Evolutionary conservation across 2,888 invertebrate genomes (phyloP), one percentile per base, ranked within the genome.

Genomic region (Tholera decimalis): DNA sequence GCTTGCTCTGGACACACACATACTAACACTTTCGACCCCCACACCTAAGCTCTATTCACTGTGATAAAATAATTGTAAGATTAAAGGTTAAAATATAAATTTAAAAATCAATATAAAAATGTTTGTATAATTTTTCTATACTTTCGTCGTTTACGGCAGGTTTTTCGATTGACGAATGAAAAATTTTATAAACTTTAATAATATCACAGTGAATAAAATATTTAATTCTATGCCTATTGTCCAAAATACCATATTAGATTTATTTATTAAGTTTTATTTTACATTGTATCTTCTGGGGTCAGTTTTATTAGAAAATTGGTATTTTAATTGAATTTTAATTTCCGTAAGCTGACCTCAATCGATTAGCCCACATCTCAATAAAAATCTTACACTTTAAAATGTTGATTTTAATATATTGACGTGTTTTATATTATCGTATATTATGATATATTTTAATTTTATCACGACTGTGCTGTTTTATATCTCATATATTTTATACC

Each of bases 401-500:
- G 39, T 77, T 83, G 33, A 68, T 77, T 82, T 82, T 58, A 83
- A 79, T 62, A 82, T 83, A 82, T 80, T 79, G 77, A 78, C 60
- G 71, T 77, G 47, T 72, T 77, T 73, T 80, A 78, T 81, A 85
- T 83, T 87, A 87, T 88, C 86, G 85, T 92, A 90, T 89, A 88
- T 88, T 89, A 87, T 90, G 86, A 90, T 90, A 92, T 91, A 89
- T 91, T 92, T 93, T 92, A 90, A 89, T 93, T 94, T 88, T 90
- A 91, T 94, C 93, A 92, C 88, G 91, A 94, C 92, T 95, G 91
- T 91, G 92, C 94, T 94, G 92, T 95, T 95, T 95, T 95, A 93
- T 95, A 95, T 95, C 92, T 95, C 91, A 92, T 95, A 95, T 95
- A 95, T 95, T 95, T 95, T 95, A 94, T 95, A 95, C 95, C 92